Conservation (phyloP, 1,140 invertebrate species). For the Schlechtendalia chinensis region DNA sequence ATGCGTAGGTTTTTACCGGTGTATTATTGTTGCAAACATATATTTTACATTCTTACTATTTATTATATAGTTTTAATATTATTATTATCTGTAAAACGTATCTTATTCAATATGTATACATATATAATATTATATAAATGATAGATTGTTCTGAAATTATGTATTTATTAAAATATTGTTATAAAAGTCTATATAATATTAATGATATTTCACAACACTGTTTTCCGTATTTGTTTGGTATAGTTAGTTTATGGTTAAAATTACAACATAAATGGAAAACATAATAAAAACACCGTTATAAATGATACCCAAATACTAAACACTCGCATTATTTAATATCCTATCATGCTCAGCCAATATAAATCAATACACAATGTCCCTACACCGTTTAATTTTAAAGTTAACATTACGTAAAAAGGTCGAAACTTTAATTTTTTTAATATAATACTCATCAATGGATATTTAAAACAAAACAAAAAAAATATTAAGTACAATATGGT, state of each 20-base stretch:
- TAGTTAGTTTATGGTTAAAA: neutral
- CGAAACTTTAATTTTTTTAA: neutral
- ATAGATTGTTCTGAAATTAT: neutral
- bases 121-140: neutral
- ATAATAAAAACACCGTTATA: constrained; percentile 8
- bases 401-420: constrained; percentile 10
- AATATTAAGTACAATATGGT: constrained; percentile 1
- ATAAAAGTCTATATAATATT: constrained; percentile 9
- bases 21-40: no score
- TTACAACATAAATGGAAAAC: neutral
- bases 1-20: no score
- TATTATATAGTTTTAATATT: no score
- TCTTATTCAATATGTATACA: neutral
- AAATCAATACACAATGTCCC: constrained; percentile 11
- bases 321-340: neutral
- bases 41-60: no score
- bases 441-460: neutral
- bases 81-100: no score
- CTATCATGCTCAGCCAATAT: neutral
- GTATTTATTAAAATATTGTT: neutral
- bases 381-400: constrained; percentile 41
- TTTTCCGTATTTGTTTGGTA: constrained; percentile 22
- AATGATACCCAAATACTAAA: neutral
- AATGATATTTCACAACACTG: constrained; percentile 43
- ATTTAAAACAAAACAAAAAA: neutral